phyloP scores from a whole-genome alignment of 2,113 vertebrate genomes.

The Brachionichthys hirsutus region DNA sequence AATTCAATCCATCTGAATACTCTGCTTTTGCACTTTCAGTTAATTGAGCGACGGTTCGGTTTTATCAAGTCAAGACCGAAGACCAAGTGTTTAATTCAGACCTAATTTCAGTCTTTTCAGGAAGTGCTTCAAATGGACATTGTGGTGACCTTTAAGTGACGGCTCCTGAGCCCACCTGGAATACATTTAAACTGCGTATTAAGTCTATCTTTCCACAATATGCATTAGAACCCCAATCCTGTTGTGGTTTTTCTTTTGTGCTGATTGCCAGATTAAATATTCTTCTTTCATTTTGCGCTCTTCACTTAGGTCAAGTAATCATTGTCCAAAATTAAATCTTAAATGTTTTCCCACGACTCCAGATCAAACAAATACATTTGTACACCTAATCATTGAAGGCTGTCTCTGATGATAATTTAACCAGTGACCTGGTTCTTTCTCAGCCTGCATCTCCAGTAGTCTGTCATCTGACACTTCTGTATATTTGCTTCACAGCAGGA shows the following conservation, averaged over 20 bases:
- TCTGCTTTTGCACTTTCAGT: too few species aligned
- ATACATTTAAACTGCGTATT: neutral
- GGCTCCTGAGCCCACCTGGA: neutral
- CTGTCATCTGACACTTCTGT: slow-evolving; percentile 25
- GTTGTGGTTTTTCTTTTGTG: neutral
- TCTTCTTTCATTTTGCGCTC: slow-evolving; percentile 3
- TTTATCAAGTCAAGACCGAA: too few species aligned
- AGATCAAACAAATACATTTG: slow-evolving; percentile 1
- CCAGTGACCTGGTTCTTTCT: slow-evolving; percentile 42
- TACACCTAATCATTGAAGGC: neutral
- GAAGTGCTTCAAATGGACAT: too few species aligned
- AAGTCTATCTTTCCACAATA: neutral
- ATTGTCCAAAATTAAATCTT: neutral
- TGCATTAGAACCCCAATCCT: neutral
- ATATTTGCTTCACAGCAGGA: slow-evolving; percentile 35
- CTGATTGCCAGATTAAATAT: neutral
- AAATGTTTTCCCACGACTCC: neutral
- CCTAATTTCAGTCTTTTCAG: too few species aligned
- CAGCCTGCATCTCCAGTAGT: slow-evolving; percentile 15
- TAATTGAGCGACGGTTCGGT: too few species aligned
- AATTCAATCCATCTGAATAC: too few species aligned
- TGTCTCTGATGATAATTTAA: slow-evolving; percentile 25
- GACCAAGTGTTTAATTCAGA: too few species aligned
- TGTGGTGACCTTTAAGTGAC: too few species aligned
- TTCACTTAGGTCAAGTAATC: neutral